Base-by-base conservation (phyloP, 1,140 invertebrate species). In the Pygmarrhopalites habei region DNA sequence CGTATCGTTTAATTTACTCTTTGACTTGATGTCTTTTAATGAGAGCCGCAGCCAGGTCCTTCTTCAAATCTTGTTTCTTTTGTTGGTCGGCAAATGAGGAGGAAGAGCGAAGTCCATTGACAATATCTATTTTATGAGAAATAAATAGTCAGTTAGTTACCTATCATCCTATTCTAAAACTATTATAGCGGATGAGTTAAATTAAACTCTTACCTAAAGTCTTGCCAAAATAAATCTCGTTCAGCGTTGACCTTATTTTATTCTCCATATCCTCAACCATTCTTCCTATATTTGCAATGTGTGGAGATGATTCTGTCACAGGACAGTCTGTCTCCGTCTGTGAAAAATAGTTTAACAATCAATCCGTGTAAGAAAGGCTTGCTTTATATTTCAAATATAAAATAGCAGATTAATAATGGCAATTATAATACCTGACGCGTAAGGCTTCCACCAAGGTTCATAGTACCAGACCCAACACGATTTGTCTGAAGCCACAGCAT, bases 401-500 rank as follows among this genome's bases (percentile, higher is more conserved):
- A n/a, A n/a, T n/a, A n/a, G n/a, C n/a, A n/a, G n/a, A n/a, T n/a
- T n/a, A n/a, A n/a, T n/a, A n/a, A n/a, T n/a, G n/a, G n/a, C n/a
- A n/a, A n/a, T n/a, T n/a, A n/a, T n/a, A n/a, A 64, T 72, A 91
- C 89, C 82, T 98, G 95, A 81, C 96, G 84, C 0, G 95, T 99
- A 12, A 99, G 81, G 77, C 93, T 97, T 28, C 97, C 96, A 21
- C 96, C 95, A 30, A 99, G 80, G 77, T 98, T 98, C 94, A 99
- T 98, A 14, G 92, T 97, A 19, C 96, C 96, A 26, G 93, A 97
- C 21, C 87, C 90, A 72, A 87, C 85, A 74, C 97, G 96, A 73
- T 95, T 95, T 1, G 96, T 99, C 77, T 98, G 94, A 51, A 99
- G 82, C 97, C 97, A 99, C 32, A 99, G 76, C 95, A 99, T 99